Evolutionary conservation across 2,113 vertebrate genomes (phyloP).

Genomic region (Oceanites oceanicus): DNA sequence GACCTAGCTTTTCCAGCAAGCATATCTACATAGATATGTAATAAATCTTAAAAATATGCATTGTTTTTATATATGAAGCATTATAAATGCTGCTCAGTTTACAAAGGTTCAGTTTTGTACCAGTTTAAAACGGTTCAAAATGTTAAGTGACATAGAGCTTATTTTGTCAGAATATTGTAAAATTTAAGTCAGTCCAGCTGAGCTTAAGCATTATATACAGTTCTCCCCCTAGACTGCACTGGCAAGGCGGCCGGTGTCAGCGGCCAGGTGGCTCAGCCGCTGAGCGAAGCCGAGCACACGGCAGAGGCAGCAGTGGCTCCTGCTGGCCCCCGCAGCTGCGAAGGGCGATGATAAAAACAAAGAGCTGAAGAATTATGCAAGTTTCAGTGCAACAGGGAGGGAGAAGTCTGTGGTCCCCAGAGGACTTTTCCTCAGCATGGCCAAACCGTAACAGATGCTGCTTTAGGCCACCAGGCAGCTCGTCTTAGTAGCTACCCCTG

Average conservation of each 20-base stretch:
- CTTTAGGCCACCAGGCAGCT: neutral
- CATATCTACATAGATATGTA: constrained; percentile 52
- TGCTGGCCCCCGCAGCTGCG: neutral
- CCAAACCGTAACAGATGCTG: neutral
- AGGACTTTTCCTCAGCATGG: constrained; percentile 8
- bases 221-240: neutral
- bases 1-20: constrained; percentile 66
- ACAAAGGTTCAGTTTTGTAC: constrained; percentile 51
- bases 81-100: constrained; percentile 58
- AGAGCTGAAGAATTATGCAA: neutral
- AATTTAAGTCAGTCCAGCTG: constrained; percentile 52
- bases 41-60: constrained; percentile 58
- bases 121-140: constrained; percentile 41
- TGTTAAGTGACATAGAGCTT: neutral
- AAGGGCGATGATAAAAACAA: neutral
- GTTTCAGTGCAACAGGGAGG: neutral
- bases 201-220: constrained; percentile 15
- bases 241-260: neutral
- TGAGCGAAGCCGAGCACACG: neutral
- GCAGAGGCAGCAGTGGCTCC: neutral
- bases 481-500: neutral
- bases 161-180: neutral
- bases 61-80: constrained; percentile 50
- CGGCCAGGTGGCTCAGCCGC: neutral
- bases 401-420: neutral